Evolutionary conservation across 2,797 vertebrate genomes (phyloP), one percentile per base, ranked within the genome.

Genomic region (Sciurus carolinensis): DNA sequence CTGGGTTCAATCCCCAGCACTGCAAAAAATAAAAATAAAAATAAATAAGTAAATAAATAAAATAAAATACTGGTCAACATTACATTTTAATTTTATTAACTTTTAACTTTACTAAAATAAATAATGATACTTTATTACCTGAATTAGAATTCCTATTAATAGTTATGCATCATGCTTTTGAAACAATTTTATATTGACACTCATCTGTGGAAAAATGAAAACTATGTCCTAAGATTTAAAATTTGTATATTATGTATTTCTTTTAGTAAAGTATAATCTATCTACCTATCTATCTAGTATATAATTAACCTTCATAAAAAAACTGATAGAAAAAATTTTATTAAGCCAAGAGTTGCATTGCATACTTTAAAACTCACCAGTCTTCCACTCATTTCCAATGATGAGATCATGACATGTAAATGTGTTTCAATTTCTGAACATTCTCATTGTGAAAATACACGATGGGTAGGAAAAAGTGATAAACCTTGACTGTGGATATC

Each of bases 221-320:
- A 30, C 10, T 39, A 0, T 86, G 36, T 5, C 17, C 15, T 87
- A 66, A 95, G 36, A 64, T 69, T 84, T 75, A 87, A 66, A 75
- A 95, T 64, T 62, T 80, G 5, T 83, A 64, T n/a, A 42, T 92
- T 39, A 83, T 12, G 3, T 84, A 77, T 81, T 81, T 75, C 9
- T 93, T 87, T 88, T 82, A 79, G 54, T 9, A 93, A 95, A 93
- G 50, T 77, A 62, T 24, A 66, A 82, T 10, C 11, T 81, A 71
- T 15, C 3, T 75, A 59, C 26, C 59, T 62, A 62, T 59, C 57
- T 62, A 28, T 62, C 59, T 50, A 50, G 67, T 73, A 26, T 81
- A 88, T 20, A 81, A 6, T 54, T 69, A 91, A 47, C 1, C 36
- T 66, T 72, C 54, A 52, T 66, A 44, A 87, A 44, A 44, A 95